Evolutionary conservation across 2,797 vertebrate genomes (phyloP).

Genomic region (Pipistrellus kuhlii): DNA sequence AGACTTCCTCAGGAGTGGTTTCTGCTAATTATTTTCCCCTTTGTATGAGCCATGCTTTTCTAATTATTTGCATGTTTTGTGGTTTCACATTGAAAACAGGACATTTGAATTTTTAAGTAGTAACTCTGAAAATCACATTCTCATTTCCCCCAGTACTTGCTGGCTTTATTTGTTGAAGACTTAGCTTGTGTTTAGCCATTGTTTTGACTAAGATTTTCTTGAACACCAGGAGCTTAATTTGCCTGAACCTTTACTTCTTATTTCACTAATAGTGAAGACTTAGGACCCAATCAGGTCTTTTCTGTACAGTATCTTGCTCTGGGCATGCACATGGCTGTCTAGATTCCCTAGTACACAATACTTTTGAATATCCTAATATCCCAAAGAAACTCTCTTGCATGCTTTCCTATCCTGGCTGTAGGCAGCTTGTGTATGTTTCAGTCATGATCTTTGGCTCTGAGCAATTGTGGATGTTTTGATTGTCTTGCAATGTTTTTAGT

Average conservation of each 20-base stretch:
- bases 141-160: background rate
- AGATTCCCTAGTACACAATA: background rate
- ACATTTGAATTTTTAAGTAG: background rate
- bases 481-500: background rate
- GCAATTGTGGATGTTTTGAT: background rate
- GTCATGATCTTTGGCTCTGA: background rate
- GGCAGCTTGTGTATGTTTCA: background rate
- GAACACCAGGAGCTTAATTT: background rate
- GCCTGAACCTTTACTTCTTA: background rate
- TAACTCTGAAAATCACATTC: conserved; percentile 16
- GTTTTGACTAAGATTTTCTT: background rate
- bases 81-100: background rate
- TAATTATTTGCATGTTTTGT: background rate
- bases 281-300: background rate
- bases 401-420: background rate
- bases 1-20: background rate
- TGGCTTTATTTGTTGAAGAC: background rate
- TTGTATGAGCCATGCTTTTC: background rate
- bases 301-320: background rate
- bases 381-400: background rate
- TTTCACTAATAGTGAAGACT: background rate
- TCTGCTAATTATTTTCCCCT: background rate
- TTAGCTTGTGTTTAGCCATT: background rate
- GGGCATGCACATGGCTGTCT: background rate
- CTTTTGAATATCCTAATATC: background rate